Evolutionary conservation across 2,113 vertebrate species (phyloP).

Genomic region (Tiliqua scincoides): DNA sequence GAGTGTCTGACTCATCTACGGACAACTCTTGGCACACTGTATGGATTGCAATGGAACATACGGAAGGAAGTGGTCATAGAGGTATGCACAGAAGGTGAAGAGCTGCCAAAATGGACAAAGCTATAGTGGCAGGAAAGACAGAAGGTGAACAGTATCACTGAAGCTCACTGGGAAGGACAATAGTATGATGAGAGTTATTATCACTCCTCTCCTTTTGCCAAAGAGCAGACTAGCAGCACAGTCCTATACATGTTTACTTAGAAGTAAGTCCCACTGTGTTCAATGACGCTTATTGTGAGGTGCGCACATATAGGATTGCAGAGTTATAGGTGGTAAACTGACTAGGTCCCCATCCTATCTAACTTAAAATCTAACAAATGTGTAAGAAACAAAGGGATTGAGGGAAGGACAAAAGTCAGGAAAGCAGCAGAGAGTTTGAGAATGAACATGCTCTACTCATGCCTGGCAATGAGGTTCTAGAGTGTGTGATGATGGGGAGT

Average conservation of each 20-base stretch:
- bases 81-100: not conserved
- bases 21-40: constrained; percentile 5
- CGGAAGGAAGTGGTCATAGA: constrained; percentile 30
- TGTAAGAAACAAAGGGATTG: not conserved
- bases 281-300: too few species aligned
- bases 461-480: not conserved
- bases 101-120: constrained; percentile 16
- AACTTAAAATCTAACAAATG: not conserved
- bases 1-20: constrained; percentile 29
- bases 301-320: too few species aligned
- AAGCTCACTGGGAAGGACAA: not conserved
- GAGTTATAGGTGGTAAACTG: not conserved
- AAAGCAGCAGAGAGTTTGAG: not conserved
- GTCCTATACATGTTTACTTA: too few species aligned
- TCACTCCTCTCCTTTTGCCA: too few species aligned
- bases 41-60: constrained; percentile 13
- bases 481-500: not conserved
- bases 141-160: not conserved
- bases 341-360: not conserved
- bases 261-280: too few species aligned
- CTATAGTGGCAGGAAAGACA: not conserved
- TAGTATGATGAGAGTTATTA: not conserved
- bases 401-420: too few species aligned
- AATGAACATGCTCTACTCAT: not conserved
- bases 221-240: too few species aligned